phyloP scores from a whole-genome alignment of 1,140 invertebrate species.

The Aphidius ervi region DNA sequence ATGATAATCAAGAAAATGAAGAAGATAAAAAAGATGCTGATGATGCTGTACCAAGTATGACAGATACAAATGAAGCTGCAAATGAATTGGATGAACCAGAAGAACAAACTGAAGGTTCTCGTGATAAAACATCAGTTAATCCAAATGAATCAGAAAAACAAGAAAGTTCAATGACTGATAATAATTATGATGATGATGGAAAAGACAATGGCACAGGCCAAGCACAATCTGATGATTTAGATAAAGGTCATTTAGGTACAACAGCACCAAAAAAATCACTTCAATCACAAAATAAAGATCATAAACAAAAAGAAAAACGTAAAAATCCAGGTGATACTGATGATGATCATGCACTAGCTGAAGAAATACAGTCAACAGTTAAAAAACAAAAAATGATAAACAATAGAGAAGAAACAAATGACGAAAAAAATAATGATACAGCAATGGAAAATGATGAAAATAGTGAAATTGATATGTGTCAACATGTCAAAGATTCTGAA shows the following conservation, averaged over 20 bases:
- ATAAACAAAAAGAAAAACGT: conserved; percentile 42
- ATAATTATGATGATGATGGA: conserved; percentile 43
- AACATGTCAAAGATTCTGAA: conserved; percentile 80
- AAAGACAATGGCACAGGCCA: conserved; percentile 54
- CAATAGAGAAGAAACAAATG: conserved; percentile 44
- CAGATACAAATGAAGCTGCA: conserved; percentile 39
- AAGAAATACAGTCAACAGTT: conserved; percentile 44
- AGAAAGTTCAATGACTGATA: conserved; percentile 37
- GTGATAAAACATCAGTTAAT: conserved; percentile 38
- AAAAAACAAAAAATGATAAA: conserved; percentile 58
- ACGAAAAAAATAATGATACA: conserved; percentile 53
- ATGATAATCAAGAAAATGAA: conserved; percentile 42
- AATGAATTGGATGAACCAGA: conserved; percentile 44
- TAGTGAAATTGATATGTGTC: conserved; percentile 67
- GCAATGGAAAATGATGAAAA: conserved; percentile 50
- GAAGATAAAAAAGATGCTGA: conserved; percentile 48
- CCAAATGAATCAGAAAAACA: conserved; percentile 26
- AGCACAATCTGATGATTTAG: conserved; percentile 50
- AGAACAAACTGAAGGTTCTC: conserved; percentile 38
- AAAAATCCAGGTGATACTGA: conserved; percentile 52
- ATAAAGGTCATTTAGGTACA: conserved; percentile 50
- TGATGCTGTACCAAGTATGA: conserved; percentile 37
- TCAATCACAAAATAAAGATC: conserved; percentile 33
- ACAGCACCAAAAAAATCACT: conserved; percentile 36
- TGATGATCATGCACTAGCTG: conserved; percentile 49